phyloP scores from a whole-genome alignment of 2,888 invertebrate species.

The Rotaria sp. region DNA sequence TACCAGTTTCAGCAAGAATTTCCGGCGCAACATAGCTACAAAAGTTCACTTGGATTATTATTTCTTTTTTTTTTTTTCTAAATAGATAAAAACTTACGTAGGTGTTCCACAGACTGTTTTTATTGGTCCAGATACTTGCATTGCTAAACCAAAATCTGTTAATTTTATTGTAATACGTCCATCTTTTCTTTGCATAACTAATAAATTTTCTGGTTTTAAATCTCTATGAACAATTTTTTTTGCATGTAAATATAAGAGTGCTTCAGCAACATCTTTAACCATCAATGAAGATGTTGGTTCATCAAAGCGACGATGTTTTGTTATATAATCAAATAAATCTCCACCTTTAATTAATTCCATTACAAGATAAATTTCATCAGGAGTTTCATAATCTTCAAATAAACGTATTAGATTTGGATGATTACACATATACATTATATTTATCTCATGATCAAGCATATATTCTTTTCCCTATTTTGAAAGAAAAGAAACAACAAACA shows the following conservation, averaged over 20 bases:
- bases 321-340: constrained; percentile 59
- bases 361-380: constrained; percentile 53
- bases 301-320: constrained; percentile 55
- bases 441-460: constrained; percentile 56
- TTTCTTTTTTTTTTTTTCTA: background rate
- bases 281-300: constrained; percentile 55
- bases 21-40: constrained; percentile 58
- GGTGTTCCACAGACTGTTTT: constrained; percentile 59
- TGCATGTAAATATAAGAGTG: constrained; percentile 58
- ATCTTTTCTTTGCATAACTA: constrained; percentile 54
- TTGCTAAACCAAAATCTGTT: constrained; percentile 58
- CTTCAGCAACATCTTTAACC: constrained; percentile 55
- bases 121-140: constrained; percentile 56
- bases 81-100: constrained; percentile 44
- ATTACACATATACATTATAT: constrained; percentile 54
- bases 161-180: constrained; percentile 43
- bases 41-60: background rate
- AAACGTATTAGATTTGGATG: constrained; percentile 54
- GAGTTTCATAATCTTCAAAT: constrained; percentile 54
- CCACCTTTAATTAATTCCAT: constrained; percentile 58
- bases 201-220: constrained; percentile 56
- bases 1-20: constrained; percentile 54
- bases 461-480: constrained; percentile 50
- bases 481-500: background rate
- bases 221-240: constrained; percentile 58